Evolutionary conservation across 2,113 vertebrate genomes (phyloP), one percentile per base, ranked within the genome.

Genomic region (Scartelaos histophorus): DNA sequence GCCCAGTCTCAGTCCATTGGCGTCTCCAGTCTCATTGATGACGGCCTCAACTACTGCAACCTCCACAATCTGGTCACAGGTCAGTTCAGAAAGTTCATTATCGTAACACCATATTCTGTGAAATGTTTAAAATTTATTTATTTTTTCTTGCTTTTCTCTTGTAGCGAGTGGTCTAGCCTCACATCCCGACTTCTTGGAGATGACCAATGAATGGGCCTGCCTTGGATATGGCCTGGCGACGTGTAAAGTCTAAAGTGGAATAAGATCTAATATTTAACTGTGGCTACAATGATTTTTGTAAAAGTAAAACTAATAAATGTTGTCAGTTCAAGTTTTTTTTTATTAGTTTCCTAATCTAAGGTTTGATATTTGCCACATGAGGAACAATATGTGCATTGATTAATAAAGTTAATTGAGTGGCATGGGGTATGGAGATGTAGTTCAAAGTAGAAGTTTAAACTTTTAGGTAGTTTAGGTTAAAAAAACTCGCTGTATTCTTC

Each of bases 131-230:
- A 38, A 19, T 66, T 24, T 22, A 64, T 19, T 11, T 43, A 4
- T 2, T 21, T 57, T 24, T 60, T 35, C 7, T 2, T 34, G 13
- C 3, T 3, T 64, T n/a, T 38, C 17, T 64, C 17, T 64, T 64
- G 34, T 35, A 88, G 85, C 47, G 10, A 89, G 85, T 51, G 69
- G 78, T 60, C 85, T 89, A 25, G 58, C 7, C 49, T 51, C 57
- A 1, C 19, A 13, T 0, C 82, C 75, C 0, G 85, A 82, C 70
- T 89, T 82, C 69, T 47, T 74, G 70, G 84, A 87, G 77, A 71
- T 85, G 58, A 90, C 81, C 81, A 87, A 80, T 6, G 51, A 84
- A 16, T 85, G 87, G 85, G 73, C 82, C 24, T 83, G 86, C 19
- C 66, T 87, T 69, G 73, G 73, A 19, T 76, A 69, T 0, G 62